Evolutionary conservation across 2,888 invertebrate species (phyloP), one percentile per base, ranked within the genome.

Genomic region (Eretmocerus hayati): DNA sequence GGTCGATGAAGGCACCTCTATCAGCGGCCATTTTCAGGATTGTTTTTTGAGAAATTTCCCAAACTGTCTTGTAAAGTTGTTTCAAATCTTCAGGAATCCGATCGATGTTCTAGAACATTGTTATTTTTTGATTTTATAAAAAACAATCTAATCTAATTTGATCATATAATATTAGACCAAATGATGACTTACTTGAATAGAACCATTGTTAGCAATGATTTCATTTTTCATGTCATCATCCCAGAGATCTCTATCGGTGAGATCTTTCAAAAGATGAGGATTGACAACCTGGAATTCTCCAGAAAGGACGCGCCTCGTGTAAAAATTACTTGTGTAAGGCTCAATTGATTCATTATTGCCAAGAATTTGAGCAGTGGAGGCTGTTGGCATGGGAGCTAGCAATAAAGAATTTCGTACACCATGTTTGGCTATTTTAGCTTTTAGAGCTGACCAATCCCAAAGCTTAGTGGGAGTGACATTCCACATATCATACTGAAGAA

Each of bases 401-500:
- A 26, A 26, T 8, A 26, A 11, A 8, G 26, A 26, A 26, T 26
- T 26, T 26, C 26, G 6, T 11, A 26, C 6, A 8, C 26, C 26
- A 26, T 8, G 11, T 26, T 26, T 26, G 8, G 11, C 6, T 8
- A 26, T 26, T 8, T 26, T 26, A 8, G 6, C 11, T 11, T 11
- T 26, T 11, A 26, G 26, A 6, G 6, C 26, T 11, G 11, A 8
- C 26, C 26, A 26, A 26, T 26, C 26, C 8, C 11, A 26, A 26
- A 91, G 76, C 58, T 85, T 77, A 1, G 90, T 85, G 0, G 94
- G 91, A 5, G 77, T 85, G 53, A 90, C 91, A 60, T 83, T 74
- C 97, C 97, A 99, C 96, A 99, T 94, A 60, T 99, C 97, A 67
- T 90, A 92, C 68, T 99, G 99, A 39, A 99, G 75, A 59, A 94